Evolutionary conservation across 2,797 vertebrate species (phyloP).

Genomic region (Platalea minor): DNA sequence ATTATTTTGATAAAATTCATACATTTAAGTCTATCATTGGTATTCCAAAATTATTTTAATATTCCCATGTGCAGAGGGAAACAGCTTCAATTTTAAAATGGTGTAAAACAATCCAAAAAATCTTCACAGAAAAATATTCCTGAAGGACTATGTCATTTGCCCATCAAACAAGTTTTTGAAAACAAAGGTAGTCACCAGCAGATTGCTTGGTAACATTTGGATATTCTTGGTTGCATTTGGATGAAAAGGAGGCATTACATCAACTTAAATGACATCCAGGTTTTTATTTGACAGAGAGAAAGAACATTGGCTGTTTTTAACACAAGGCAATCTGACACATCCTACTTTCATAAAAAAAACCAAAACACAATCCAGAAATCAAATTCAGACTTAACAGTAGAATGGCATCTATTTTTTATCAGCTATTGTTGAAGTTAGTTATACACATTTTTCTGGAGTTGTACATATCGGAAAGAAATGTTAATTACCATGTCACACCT

Average conservation of each 20-base stretch:
- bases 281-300: background rate
- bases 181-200: background rate
- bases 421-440: background rate
- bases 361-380: background rate
- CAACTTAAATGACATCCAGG: background rate
- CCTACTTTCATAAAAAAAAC: background rate
- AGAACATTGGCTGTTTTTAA: background rate
- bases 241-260: background rate
- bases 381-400: background rate
- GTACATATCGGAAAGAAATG: background rate
- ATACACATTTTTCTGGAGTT: background rate
- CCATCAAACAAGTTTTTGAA: background rate
- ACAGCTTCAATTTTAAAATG: background rate
- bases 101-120: background rate
- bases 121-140: background rate
- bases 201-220: background rate
- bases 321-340: background rate
- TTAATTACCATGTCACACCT: background rate
- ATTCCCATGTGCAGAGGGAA: background rate
- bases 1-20: background rate
- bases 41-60: background rate
- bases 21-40: background rate
- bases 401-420: background rate
- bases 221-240: background rate
- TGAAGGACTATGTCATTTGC: background rate